These are phyloP conservation scores for Apodemia mormo DNA, from an alignment of 2,888 invertebrate species.

Conservation along the genomic window DNA sequence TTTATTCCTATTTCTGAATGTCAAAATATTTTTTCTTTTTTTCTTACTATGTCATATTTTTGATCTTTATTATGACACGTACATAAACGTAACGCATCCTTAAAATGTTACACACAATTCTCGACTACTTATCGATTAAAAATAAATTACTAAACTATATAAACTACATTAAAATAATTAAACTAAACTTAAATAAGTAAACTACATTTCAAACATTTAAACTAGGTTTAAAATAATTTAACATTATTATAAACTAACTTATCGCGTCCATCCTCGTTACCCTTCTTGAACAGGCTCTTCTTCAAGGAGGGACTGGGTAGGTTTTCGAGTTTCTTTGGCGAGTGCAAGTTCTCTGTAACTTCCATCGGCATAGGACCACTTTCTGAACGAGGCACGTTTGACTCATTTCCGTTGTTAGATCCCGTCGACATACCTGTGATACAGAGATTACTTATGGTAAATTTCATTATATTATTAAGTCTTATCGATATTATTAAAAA, in stretches of 20 bases:
- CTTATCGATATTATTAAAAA: no score
- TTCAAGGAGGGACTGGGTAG: slow-evolving; percentile 86
- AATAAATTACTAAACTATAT: no score
- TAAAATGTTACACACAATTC: no score
- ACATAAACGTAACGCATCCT: no score
- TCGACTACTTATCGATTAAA: no score
- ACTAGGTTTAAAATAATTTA: not conserved
- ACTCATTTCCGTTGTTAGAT: slow-evolving; percentile 58
- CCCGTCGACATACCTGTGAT: slow-evolving; percentile 64
- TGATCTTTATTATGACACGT: no score
- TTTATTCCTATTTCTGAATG: no score
- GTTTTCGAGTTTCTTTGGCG: slow-evolving; percentile 54
- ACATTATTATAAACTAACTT: slow-evolving; percentile 81
- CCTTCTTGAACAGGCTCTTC: slow-evolving; percentile 91
- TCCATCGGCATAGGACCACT: slow-evolving; percentile 43
- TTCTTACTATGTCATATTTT: no score
- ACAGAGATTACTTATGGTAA: not conserved
- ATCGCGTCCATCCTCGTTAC: slow-evolving; percentile 95
- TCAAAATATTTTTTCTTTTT: no score
- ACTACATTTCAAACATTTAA: not conserved
- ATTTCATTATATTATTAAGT: no score
- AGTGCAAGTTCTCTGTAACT: slow-evolving; percentile 38
- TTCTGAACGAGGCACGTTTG: slow-evolving; percentile 45
- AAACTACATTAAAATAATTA: no score
- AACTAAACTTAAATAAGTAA: not conserved